Percentiles rank a stretch among this genome's conserved stretches.
phyloP scores from a whole-genome alignment of 2,797 vertebrate species.

The Sebastes iracundus region DNA sequence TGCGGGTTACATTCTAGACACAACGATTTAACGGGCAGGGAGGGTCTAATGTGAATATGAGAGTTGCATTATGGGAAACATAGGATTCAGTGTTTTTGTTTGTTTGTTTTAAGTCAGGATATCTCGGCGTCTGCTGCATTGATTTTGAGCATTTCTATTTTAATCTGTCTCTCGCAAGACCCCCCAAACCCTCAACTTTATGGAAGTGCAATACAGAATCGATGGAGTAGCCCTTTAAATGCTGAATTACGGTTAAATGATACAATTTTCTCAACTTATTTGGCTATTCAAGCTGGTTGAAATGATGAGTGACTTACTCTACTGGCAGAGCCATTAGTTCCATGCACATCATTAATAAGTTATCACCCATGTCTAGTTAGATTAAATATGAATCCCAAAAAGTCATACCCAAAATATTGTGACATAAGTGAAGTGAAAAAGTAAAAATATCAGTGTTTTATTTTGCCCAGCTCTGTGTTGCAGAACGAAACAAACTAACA shows the following conservation, averaged over 20 bases:
- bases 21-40: not conserved
- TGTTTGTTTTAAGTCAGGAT: not conserved
- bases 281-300: constrained; percentile 14
- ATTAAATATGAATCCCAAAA: constrained; percentile 29
- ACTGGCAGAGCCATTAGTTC: constrained; percentile 22
- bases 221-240: not conserved
- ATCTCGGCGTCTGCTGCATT: not conserved
- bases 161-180: not conserved
- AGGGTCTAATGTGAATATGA: not conserved
- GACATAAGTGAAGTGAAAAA: constrained; percentile 1
- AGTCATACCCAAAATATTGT: constrained; percentile 30
- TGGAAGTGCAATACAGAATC: not conserved
- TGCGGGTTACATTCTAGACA: no score
- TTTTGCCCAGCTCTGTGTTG: not conserved
- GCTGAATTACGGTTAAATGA: not conserved
- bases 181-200: not conserved
- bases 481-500: not conserved
- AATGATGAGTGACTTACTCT: not conserved
- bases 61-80: not conserved
- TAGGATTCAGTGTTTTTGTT: not conserved
- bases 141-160: not conserved
- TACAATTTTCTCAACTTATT: not conserved
- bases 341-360: constrained; percentile 42
- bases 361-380: not conserved
- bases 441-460: not conserved